A percentile compares a stretch with the other conserved stretches of the same genome.
phyloP scores from a whole-genome alignment of 1,140 invertebrate genomes.

The Aphis craccivora region DNA sequence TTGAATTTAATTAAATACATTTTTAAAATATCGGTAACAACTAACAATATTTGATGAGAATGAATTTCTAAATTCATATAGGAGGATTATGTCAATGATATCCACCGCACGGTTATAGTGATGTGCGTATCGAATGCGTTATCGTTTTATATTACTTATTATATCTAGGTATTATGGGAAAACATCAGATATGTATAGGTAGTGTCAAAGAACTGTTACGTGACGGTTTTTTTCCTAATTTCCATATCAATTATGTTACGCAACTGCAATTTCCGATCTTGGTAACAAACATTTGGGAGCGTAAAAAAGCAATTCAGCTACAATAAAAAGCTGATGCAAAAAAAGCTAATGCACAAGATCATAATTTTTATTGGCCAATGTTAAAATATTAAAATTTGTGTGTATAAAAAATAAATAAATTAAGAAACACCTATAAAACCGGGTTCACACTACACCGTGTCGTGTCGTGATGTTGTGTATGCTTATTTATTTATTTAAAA shows the following conservation, averaged over 20 bases:
- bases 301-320: neutral
- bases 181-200: constrained; percentile 19
- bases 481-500: neutral
- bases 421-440: neutral
- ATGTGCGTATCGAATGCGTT: constrained; percentile 48
- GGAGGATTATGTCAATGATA: constrained; percentile 42
- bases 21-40: neutral
- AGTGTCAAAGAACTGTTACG: constrained; percentile 51
- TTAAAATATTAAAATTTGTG: constrained; percentile 6
- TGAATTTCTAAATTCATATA: constrained; percentile 26
- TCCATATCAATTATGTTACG: constrained; percentile 39
- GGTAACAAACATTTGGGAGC: neutral
- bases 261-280: constrained; percentile 12
- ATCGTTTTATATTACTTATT: constrained; percentile 22
- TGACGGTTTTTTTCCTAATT: constrained; percentile 40
- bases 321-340: neutral
- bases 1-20: neutral
- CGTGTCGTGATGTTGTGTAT: neutral
- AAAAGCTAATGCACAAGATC: neutral
- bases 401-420: neutral
- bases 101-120: neutral
- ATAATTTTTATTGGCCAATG: neutral
- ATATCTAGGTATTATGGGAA: constrained; percentile 29
- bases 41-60: neutral
- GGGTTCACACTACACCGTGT: neutral